Evolutionary conservation across 2,797 vertebrate species (phyloP), one percentile per base, ranked within the genome.

Genomic region (Catostomus latipinnis): DNA sequence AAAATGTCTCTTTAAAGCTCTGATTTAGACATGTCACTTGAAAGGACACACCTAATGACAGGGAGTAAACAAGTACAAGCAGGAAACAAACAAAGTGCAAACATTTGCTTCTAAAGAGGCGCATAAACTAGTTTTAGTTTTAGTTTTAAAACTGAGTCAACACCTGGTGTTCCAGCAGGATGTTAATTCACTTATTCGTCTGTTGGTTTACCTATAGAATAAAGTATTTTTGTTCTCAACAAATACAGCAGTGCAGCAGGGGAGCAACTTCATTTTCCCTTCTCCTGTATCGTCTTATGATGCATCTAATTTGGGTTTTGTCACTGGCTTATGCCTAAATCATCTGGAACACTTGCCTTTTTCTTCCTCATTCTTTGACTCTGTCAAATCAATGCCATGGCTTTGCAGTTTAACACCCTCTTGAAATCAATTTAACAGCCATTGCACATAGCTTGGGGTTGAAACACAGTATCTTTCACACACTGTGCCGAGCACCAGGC

Each of bases 231-330:
- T 85, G 87, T 82, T 85, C 74, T 85, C 72, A 83, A 74, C 86
- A 74, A 74, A 78, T 87, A 84, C 87, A 86, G 83, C 78, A 88
- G 83, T 88, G 82, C 83, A 87, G 77, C 78, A 85, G 82, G 74
- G 84, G 81, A 78, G 80, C 62, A 81, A 87, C 88, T 91, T 90
- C 87, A 92, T 89, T 92, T 83, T 45, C 71, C 75, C 78, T 61
- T 49, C 57, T 75, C n/a, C 58, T 61, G 62, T 85, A 69, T 69
- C 83, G 79, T 84, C 85, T 84, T 88, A 85, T 88, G 83, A 92
- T 88, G 86, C 88, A 89, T 90, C 88, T 88, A 87, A 91, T 93
- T 90, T 88, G 86, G 81, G 86, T 80, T 86, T 88, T 86, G 86
- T 88, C 52, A 53, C 63, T 81, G 88, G 86, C 87, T 76, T 72